phyloP scores from a whole-genome alignment of 1,140 invertebrate species.

The Panonychus citri region DNA sequence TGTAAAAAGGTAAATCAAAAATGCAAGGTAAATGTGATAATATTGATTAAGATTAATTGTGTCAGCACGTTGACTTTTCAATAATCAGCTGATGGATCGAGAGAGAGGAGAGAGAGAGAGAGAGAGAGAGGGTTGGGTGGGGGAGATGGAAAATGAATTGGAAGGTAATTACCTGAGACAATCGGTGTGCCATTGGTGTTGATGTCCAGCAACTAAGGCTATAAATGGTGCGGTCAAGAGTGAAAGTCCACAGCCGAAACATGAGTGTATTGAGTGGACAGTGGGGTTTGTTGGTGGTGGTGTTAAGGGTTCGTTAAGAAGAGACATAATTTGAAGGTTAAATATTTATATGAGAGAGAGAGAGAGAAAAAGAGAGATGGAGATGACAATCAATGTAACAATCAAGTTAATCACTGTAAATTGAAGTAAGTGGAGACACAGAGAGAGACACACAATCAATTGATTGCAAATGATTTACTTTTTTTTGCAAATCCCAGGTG shows the following conservation, averaged over 20 bases:
- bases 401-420: no score
- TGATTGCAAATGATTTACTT: no score
- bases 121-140: neutral
- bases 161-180: slow-evolving; percentile 8
- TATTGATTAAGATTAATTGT: neutral
- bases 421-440: no score
- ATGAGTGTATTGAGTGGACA: neutral
- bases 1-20: neutral
- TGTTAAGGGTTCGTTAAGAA: no score
- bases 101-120: neutral
- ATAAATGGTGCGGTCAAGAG: slow-evolving; percentile 5
- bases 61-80: neutral
- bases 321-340: no score
- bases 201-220: slow-evolving; percentile 7
- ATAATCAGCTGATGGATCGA: neutral
- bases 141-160: neutral
- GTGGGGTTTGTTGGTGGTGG: no score
- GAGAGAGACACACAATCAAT: no score
- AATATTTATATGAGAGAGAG: no score
- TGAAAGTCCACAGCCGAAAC: slow-evolving; percentile 6
- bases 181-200: slow-evolving; percentile 7
- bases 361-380: no score
- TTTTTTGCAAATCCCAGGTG: no score
- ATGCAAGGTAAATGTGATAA: no score
- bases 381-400: no score